Base-by-base conservation (phyloP, 2,113 vertebrate species). In the Oreochromis niloticus region DNA sequence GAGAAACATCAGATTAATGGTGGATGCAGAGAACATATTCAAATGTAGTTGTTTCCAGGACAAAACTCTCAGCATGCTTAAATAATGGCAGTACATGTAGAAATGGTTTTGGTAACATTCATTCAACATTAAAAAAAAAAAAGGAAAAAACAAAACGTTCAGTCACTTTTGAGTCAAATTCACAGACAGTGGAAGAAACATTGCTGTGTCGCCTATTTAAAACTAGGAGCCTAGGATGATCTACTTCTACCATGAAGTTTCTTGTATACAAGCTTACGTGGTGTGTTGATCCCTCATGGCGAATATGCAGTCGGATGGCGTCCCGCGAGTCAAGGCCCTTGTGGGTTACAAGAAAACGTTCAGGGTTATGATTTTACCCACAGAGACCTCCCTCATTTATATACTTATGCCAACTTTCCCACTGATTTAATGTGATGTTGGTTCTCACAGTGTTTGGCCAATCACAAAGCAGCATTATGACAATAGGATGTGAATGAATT, bases 361-460 rank as follows among this genome's bases (percentile, higher is more conserved):
- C n/a, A 34, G 12, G n/a, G 52, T 90, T 90, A 59, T 94, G 91
- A 91, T 84, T 92, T 87, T 17, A 80, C 61, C 14, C 55, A 84
- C 52, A 22, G 22, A 55, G 30, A 85, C 46, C 10, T 85, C 82
- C 82, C 57, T 89, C 87, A 55, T 81, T 94, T 94, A 89, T 92
- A 94, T 91, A 96, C 92, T 91, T 92, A 86, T 90, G 85, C 81
- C 85, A 91, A 39, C 90, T 89, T 63, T 91, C 85, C 57, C 82
- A 55, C 84, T 56, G 68, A 86, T 90, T 91, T 93, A 93, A 94
- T 94, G 88, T 56, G 55, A 91, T 91, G 88, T 88, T 39, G 87
- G 93, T 97, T 97, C 96, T 95, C 96, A 96, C 94, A 93, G 84
- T 61, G 56, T 82, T 87, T n/a, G 89, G 50, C 96, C 96, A 97